A percentile compares a stretch with the other conserved stretches of the same genome.
These are phyloP conservation scores for Paragorgia papillata DNA, from an alignment of 92 coral and sea anemone genomes.

Conservation along the genomic window DNA sequence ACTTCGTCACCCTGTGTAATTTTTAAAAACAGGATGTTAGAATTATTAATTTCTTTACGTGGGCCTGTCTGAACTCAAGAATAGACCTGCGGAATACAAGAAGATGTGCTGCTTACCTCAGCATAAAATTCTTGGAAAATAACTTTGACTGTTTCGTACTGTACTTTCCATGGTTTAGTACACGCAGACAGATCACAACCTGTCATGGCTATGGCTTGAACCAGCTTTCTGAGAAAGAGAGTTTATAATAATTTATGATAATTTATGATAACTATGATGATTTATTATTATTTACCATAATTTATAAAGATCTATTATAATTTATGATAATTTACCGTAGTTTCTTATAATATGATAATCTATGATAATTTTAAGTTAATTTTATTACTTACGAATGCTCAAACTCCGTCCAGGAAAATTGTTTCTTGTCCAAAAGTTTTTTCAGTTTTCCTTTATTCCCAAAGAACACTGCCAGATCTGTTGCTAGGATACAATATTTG, in stretches of 20 bases:
- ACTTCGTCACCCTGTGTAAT: slow-evolving; percentile 82
- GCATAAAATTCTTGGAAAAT: slow-evolving; percentile 98
- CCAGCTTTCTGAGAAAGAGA: slow-evolving; percentile 65
- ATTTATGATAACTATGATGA: no score
- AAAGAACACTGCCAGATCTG: slow-evolving; percentile 94
- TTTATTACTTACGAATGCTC: slow-evolving; percentile 79
- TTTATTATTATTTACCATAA: no score
- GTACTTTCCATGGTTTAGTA: slow-evolving; percentile 96
- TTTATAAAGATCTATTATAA: no score
- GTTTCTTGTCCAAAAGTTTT: slow-evolving; percentile 70
- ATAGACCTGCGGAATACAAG: no score
- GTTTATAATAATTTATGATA: no score
- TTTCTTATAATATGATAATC: no score
- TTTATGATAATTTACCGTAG: no score
- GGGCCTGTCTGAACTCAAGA: no score
- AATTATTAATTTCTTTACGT: no score
- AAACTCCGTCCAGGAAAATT: slow-evolving; percentile 89
- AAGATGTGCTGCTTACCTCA: no score
- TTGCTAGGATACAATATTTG: slow-evolving; percentile 97
- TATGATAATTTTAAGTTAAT: no score
- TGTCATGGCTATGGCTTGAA: slow-evolving; percentile 96
- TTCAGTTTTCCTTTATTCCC: slow-evolving; percentile 94
- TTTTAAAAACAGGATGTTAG: no score
- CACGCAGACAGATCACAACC: slow-evolving; percentile 98
- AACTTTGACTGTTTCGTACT: slow-evolving; percentile 91